Conservation (phyloP, 2,888 invertebrate genomes). For the Tachystola acroxantha region DNA sequence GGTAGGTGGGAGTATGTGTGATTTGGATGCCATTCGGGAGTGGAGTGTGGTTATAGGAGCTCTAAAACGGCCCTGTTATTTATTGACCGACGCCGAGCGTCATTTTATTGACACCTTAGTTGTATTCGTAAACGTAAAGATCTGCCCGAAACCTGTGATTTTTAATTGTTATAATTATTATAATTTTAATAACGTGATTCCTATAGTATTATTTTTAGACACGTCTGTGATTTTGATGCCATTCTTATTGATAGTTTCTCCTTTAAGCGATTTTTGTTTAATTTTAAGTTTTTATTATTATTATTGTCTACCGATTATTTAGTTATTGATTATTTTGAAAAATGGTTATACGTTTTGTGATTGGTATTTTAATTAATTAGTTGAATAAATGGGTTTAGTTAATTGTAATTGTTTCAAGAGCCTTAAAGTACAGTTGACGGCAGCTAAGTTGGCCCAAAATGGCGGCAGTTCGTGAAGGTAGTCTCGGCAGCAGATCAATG, state of each 20-base stretch:
- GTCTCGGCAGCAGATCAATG: no score
- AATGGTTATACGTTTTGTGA: conserved; percentile 12
- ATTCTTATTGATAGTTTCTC: conserved; percentile 39
- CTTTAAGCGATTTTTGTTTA: conserved; percentile 50
- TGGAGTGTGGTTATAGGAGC: conserved; percentile 12
- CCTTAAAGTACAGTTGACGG: no score
- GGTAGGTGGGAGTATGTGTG: conserved; percentile 13
- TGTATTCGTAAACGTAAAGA: conserved; percentile 58
- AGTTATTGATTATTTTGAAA: conserved; percentile 4
- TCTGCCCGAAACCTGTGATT: conserved; percentile 64
- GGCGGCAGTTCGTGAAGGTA: no score
- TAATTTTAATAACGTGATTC: conserved; percentile 59
- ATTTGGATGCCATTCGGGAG: conserved; percentile 16
- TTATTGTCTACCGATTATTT: conserved; percentile 15
- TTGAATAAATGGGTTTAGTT: no score
- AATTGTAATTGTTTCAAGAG: no score
- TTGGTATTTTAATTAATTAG: conserved; percentile 16
- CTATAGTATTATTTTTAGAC: conserved; percentile 55
- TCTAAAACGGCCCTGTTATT: conserved; percentile 21
- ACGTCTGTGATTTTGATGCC: conserved; percentile 69
- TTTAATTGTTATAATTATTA: conserved; percentile 60
- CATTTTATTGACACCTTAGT: conserved; percentile 20
- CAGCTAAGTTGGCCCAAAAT: no score
- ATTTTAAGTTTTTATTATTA: conserved; percentile 39
- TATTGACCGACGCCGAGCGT: conserved; percentile 8